phyloP scores from a whole-genome alignment of 2,888 invertebrate species.

The Amaurobius ferox region DNA sequence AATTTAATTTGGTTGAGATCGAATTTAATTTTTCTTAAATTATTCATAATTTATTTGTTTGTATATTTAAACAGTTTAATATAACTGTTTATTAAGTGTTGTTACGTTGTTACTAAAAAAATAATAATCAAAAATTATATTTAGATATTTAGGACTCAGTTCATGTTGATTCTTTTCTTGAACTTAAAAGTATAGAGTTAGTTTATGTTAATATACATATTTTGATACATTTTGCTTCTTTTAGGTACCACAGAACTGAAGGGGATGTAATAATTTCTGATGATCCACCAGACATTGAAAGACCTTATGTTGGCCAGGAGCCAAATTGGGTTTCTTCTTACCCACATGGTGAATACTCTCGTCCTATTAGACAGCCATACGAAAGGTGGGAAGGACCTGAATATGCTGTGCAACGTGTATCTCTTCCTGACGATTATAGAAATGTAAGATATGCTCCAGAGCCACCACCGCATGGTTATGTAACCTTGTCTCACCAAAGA shows the following conservation, averaged over 20 bases:
- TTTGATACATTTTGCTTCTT: too few relatives aligned
- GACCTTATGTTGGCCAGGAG: conserved; percentile 31
- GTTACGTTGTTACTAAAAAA: too few relatives aligned
- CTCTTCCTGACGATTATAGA: conserved; percentile 28
- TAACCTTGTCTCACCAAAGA: background rate
- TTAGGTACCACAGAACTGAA: conserved; percentile 65
- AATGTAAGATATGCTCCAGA: conserved; percentile 32
- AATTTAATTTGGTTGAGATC: too few relatives aligned
- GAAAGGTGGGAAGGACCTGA: conserved; percentile 27
- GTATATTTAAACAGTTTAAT: too few relatives aligned
- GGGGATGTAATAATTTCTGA: conserved; percentile 63
- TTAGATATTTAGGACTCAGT: too few relatives aligned
- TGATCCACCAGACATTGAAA: conserved; percentile 34
- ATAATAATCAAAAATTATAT: too few relatives aligned
- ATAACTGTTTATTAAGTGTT: too few relatives aligned
- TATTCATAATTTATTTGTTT: too few relatives aligned
- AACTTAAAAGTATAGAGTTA: too few relatives aligned
- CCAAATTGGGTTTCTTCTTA: conserved; percentile 31
- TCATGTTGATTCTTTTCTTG: too few relatives aligned
- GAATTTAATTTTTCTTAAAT: too few relatives aligned
- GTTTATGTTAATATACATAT: too few relatives aligned
- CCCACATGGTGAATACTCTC: conserved; percentile 24
- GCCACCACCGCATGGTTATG: background rate
- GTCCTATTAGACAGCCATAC: conserved; percentile 8
- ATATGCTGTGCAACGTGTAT: conserved; percentile 19